phyloP scores from a whole-genome alignment of 2,113 vertebrate species.

The Polypterus bichir region DNA sequence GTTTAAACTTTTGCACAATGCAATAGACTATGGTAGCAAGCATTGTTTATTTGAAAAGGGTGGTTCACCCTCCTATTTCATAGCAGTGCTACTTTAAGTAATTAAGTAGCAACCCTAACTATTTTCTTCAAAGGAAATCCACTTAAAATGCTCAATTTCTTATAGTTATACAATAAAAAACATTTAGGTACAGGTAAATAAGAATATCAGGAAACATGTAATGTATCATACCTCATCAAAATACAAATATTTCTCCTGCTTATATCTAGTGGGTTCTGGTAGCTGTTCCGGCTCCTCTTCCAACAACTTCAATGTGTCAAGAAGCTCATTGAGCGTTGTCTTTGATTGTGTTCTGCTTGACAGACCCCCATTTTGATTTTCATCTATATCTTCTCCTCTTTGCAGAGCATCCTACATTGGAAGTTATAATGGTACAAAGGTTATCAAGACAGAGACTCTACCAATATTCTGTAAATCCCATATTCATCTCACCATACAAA shows the following conservation, averaged over 20 bases:
- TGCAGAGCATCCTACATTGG: conserved; percentile 53
- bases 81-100: no score
- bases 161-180: no score
- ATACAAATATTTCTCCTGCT: conserved; percentile 69
- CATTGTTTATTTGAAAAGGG: no score
- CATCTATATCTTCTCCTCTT: conserved; percentile 38
- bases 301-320: conserved; percentile 73
- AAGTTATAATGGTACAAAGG: background rate
- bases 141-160: no score
- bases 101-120: no score
- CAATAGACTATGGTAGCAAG: no score
- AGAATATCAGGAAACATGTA: no score
- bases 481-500: background rate
- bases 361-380: conserved; percentile 26
- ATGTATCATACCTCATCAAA: conserved; percentile 50
- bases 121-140: no score
- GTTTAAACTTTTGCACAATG: no score
- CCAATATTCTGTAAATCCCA: background rate
- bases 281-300: conserved; percentile 73
- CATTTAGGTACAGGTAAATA: no score
- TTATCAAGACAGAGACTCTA: no score
- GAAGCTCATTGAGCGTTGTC: conserved; percentile 65
- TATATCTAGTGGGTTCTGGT: conserved; percentile 36
- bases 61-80: no score
- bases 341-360: conserved; percentile 52